Evolutionary conservation across 2,888 invertebrate species (phyloP).

Genomic region (Plebejus argus): DNA sequence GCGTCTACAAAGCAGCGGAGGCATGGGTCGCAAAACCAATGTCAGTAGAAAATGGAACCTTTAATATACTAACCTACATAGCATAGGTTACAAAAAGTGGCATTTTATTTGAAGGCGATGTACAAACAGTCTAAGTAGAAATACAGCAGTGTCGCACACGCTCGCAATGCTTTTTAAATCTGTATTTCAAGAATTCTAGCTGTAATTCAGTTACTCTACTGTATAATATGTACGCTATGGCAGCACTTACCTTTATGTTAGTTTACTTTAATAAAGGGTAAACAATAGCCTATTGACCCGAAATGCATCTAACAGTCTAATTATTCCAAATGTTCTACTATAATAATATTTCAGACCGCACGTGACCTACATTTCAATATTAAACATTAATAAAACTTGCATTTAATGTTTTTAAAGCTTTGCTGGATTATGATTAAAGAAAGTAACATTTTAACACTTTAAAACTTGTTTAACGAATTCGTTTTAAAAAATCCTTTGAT

Average conservation of each 20-base stretch:
- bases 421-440: neutral
- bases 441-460: slow-evolving; percentile 1
- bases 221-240: no score
- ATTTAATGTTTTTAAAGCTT: slow-evolving; percentile 2
- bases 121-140: no score
- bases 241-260: neutral
- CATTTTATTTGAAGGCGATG: no score
- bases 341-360: neutral
- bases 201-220: no score
- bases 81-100: no score
- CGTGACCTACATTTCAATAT: neutral
- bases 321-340: neutral
- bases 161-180: no score
- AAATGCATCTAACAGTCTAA: neutral
- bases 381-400: neutral
- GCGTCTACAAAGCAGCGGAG: no score
- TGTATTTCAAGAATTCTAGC: no score
- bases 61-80: no score
- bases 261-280: slow-evolving; percentile 5
- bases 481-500: neutral
- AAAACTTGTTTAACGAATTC: neutral
- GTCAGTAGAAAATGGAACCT: no score
- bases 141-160: no score
- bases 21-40: no score
- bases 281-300: neutral